These are phyloP conservation scores for Baronia brevicornis DNA, from an alignment of 2,888 invertebrate genomes.

Conservation along the genomic window DNA sequence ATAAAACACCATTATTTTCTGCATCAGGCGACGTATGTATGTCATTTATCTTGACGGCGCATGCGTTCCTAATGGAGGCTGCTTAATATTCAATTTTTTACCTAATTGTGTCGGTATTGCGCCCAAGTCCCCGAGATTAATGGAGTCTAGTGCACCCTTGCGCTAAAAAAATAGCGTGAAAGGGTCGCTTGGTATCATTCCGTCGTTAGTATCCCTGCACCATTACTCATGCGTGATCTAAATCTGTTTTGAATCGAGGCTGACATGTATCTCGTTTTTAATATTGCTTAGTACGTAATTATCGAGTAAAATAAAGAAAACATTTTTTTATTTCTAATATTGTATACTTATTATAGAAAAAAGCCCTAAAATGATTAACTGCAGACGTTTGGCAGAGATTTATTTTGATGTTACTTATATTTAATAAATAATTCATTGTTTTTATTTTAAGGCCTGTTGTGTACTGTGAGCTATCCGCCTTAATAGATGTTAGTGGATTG, in stretches of 20 bases:
- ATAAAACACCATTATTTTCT: constrained; percentile 15
- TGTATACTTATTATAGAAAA: too few species aligned
- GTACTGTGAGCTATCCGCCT: too few species aligned
- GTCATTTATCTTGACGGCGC: constrained; percentile 32
- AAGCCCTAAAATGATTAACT: too few species aligned
- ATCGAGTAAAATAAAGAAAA: too few species aligned
- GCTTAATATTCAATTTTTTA: constrained; percentile 50
- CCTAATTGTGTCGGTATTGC: constrained; percentile 41
- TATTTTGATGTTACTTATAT: too few species aligned
- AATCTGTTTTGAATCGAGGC: constrained; percentile 40
- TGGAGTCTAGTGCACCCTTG: constrained; percentile 49
- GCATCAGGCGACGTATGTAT: constrained; percentile 17
- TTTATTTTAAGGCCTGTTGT: too few species aligned
- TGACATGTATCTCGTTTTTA: constrained; percentile 27
- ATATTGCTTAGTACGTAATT: constrained; percentile 21
- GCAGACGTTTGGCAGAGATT: too few species aligned
- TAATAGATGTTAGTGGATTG: too few species aligned
- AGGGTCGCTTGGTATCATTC: constrained; percentile 51
- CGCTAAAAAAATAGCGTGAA: constrained; percentile 52
- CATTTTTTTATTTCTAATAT: not conserved
- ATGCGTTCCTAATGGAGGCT: constrained; percentile 30
- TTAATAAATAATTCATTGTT: too few species aligned
- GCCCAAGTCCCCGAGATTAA: constrained; percentile 42
- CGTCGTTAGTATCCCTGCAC: constrained; percentile 48
- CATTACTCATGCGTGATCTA: constrained; percentile 60